A percentile compares a stretch with the other conserved stretches of the same genome.
Evolutionary conservation across 2,113 vertebrate genomes (phyloP).

Genomic region (Cheirogaleus medius): DNA sequence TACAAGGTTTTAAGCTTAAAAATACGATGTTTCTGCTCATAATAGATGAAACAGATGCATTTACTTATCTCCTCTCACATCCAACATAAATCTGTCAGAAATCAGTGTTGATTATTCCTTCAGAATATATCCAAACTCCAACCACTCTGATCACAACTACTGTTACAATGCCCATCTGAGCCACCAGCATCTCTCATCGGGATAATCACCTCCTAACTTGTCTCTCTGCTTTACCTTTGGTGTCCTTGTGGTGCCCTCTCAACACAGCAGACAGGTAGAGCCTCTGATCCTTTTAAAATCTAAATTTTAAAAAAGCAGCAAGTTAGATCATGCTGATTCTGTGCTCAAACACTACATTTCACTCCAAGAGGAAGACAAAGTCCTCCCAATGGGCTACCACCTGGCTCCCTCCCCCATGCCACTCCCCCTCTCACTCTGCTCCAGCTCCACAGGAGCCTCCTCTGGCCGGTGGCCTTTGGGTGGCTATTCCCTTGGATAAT

Average conservation of each 20-base stretch:
- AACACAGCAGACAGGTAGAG: too few species aligned
- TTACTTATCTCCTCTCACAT: background rate
- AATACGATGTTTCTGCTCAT: background rate
- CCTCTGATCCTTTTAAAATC: background rate
- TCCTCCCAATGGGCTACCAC: rapidly evolving
- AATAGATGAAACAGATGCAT: background rate
- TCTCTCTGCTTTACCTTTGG: background rate
- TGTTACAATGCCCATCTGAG: rapidly evolving
- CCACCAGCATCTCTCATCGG: background rate
- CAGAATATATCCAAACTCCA: background rate
- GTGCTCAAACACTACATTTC: background rate
- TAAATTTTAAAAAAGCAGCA: background rate
- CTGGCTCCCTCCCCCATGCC: rapidly evolving
- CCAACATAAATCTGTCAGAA: background rate
- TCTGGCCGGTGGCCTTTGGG: background rate
- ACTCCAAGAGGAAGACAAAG: background rate
- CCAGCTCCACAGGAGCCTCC: rapidly evolving
- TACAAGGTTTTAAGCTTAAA: background rate
- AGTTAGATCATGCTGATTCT: background rate
- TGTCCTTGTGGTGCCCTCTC: background rate
- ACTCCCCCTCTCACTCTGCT: rapidly evolving
- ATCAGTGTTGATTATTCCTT: background rate
- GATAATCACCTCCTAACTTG: too few species aligned
- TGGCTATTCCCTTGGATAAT: background rate
- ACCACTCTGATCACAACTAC: too few species aligned